Conservation (phyloP, 2,113 vertebrate genomes). For the Cyphomyrus plagiostoma region DNA sequence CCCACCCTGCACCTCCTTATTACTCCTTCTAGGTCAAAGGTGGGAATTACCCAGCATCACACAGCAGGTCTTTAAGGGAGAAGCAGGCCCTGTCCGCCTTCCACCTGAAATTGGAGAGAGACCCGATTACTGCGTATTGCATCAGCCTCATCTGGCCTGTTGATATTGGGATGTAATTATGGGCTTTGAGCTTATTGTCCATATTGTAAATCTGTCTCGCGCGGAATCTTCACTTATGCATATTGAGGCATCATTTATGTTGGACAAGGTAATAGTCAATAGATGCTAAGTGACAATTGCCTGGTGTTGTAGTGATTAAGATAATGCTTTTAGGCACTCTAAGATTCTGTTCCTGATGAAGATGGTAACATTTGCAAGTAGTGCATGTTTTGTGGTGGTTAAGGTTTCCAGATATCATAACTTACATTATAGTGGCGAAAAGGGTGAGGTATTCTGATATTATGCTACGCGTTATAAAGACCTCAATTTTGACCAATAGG, state of each 20-base stretch:
- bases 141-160: slow-evolving; percentile 15
- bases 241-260: slow-evolving; percentile 9
- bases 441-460: neutral
- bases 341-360: neutral
- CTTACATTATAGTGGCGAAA: neutral
- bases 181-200: neutral
- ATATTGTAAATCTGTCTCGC: neutral
- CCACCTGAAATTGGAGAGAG: slow-evolving; percentile 13
- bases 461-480: neutral
- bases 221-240: neutral
- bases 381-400: neutral
- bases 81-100: neutral
- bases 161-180: slow-evolving; percentile 11
- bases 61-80: neutral
- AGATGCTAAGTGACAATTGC: neutral
- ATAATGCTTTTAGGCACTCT: neutral
- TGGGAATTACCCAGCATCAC: neutral
- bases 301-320: neutral
- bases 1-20: neutral
- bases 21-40: neutral
- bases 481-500: neutral
- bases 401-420: neutral
- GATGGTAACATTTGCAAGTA: neutral
- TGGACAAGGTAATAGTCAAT: neutral
- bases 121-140: slow-evolving; percentile 6